phyloP scores from a whole-genome alignment of 1,140 invertebrate species.

The Himalopsyche phryganea region DNA sequence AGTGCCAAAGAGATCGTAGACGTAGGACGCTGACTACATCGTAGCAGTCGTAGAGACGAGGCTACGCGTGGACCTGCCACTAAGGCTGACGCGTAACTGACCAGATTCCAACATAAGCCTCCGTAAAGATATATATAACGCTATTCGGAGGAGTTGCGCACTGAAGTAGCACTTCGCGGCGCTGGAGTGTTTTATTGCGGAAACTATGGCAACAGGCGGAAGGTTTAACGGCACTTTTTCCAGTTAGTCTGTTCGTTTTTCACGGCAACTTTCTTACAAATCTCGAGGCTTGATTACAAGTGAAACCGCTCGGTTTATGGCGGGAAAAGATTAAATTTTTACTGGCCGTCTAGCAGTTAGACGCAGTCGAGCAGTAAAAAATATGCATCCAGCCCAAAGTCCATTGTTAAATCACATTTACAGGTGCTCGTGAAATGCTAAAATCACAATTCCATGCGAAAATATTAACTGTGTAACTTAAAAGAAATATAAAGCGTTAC shows the following conservation, averaged over 20 bases:
- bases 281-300: conserved; percentile 2
- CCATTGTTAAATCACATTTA: too few relatives aligned
- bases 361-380: not conserved
- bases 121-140: not conserved
- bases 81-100: conserved; percentile 6
- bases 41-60: not conserved
- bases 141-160: conserved; percentile 3
- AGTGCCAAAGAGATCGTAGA: too few relatives aligned
- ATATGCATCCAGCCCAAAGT: not conserved
- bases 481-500: too few relatives aligned
- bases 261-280: conserved; percentile 11
- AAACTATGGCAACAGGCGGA: conserved; percentile 27
- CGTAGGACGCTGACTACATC: too few relatives aligned
- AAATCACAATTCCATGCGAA: too few relatives aligned
- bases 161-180: conserved; percentile 2
- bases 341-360: not conserved
- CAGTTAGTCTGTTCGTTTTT: conserved; percentile 4
- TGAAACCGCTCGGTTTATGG: not conserved
- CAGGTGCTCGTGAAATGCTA: too few relatives aligned
- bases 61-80: not conserved
- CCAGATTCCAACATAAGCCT: not conserved
- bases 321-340: conserved; percentile 1
- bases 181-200: conserved; percentile 18
- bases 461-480: too few relatives aligned
- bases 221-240: conserved; percentile 2